Evolutionary conservation across 2,797 vertebrate genomes (phyloP).

Genomic region (Galagoides demidoff): DNA sequence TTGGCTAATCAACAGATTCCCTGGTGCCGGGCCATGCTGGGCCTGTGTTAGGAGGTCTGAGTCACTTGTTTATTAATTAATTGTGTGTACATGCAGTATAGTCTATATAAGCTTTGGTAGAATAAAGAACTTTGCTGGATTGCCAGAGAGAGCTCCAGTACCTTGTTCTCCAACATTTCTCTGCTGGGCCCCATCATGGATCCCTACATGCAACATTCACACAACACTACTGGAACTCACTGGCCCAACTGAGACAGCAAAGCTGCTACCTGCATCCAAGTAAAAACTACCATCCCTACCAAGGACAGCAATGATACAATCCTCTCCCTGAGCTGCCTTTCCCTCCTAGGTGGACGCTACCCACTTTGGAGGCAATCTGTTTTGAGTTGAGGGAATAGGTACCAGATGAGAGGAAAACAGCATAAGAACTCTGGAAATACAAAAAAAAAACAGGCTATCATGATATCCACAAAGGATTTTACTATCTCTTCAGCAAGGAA

Average conservation of each 20-base stretch:
- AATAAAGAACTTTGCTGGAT: too few species aligned
- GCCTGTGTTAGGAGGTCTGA: too few species aligned
- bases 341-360: neutral
- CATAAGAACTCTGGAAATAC: neutral
- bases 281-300: neutral
- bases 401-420: neutral
- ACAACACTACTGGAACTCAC: neutral
- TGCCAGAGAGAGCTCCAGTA: too few species aligned
- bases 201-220: too few species aligned
- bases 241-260: neutral
- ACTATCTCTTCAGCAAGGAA: neutral
- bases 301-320: neutral
- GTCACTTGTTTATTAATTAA: too few species aligned
- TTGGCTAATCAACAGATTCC: too few species aligned
- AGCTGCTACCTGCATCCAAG: neutral
- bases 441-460: neutral
- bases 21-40: too few species aligned
- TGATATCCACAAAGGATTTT: neutral
- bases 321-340: neutral
- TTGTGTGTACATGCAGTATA: too few species aligned
- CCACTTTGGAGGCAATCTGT: neutral
- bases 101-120: too few species aligned
- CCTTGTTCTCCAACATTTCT: too few species aligned
- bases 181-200: too few species aligned
- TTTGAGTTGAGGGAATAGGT: neutral